Conservation (phyloP, 2,113 vertebrate genomes). For the Leptodactylus fuscus region DNA sequence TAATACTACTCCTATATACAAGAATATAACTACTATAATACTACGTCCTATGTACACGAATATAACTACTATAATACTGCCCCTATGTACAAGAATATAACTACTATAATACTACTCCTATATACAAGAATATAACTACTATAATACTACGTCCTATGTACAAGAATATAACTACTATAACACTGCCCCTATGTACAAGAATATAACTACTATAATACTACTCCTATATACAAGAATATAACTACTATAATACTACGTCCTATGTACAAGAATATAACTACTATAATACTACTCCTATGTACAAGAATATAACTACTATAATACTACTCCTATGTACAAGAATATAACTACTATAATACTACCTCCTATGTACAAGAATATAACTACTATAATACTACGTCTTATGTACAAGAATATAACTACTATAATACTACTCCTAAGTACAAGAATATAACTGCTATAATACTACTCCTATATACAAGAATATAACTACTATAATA, state of each 20-base stretch:
- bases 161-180: background rate
- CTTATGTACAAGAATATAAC: background rate
- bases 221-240: background rate
- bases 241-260: background rate
- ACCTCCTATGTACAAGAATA: background rate
- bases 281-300: background rate
- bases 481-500: background rate
- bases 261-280: slow-evolving; percentile 8
- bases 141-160: background rate
- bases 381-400: background rate
- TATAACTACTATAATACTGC: too few species aligned
- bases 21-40: background rate
- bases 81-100: background rate
- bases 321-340: background rate
- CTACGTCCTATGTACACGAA: too few species aligned
- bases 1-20: too few species aligned
- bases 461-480: too few species aligned
- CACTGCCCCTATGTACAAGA: background rate
- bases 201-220: slow-evolving; percentile 8
- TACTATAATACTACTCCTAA: too few species aligned
- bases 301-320: slow-evolving; percentile 18
- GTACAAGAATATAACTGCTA: background rate
- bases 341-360: slow-evolving; percentile 21
- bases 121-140: slow-evolving; percentile 2
- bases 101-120: background rate